phyloP scores from a whole-genome alignment of 2,797 vertebrate species.

The Neosilurus hyrtlii region DNA sequence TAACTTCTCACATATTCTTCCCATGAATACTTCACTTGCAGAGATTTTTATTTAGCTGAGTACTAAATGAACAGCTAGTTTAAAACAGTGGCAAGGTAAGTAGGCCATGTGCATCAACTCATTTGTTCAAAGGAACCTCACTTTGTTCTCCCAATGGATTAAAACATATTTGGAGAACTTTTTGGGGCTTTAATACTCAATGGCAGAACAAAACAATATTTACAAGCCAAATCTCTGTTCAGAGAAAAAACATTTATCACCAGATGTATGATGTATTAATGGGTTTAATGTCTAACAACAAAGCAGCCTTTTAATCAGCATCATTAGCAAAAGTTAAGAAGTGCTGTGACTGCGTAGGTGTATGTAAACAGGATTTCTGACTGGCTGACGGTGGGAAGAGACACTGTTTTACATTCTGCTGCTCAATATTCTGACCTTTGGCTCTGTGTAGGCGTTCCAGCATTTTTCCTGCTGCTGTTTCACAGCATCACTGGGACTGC shows the following conservation, averaged over 20 bases:
- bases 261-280: constrained; percentile 11
- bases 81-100: constrained; percentile 35
- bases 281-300: constrained; percentile 13
- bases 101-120: constrained; percentile 45
- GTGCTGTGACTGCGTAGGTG: constrained; percentile 35
- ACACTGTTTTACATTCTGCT: constrained; percentile 50
- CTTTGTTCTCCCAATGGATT: constrained; percentile 38
- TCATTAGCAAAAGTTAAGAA: constrained; percentile 10
- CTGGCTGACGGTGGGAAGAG: constrained; percentile 35
- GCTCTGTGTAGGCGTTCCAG: constrained; percentile 49
- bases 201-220: constrained; percentile 33
- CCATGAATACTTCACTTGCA: neutral
- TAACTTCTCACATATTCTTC: neutral
- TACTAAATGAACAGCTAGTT: constrained; percentile 10
- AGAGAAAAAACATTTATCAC: constrained; percentile 15
- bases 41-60: neutral
- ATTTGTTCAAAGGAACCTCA: constrained; percentile 41
- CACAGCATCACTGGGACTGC: constrained; percentile 44
- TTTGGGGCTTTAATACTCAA: constrained; percentile 31
- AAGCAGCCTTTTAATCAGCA: neutral
- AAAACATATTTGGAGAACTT: constrained; percentile 47
- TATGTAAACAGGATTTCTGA: constrained; percentile 40
- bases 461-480: constrained; percentile 45
- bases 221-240: constrained; percentile 18
- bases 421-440: constrained; percentile 52